Evolutionary conservation across 1,140 invertebrate genomes (phyloP).

Genomic region (Thalassaphorura encarpata): DNA sequence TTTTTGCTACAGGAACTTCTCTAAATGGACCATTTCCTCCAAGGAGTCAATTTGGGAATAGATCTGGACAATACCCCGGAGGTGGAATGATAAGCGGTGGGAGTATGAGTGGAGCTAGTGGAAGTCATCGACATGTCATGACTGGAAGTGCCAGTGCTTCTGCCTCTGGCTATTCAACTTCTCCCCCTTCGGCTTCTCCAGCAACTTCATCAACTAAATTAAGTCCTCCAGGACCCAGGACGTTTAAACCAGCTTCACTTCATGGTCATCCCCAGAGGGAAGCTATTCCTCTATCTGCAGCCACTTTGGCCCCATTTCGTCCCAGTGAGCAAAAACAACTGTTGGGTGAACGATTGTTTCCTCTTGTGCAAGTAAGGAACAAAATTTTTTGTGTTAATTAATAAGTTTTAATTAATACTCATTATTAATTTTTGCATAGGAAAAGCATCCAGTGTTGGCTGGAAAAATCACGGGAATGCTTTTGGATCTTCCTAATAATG

Average conservation of each 20-base stretch:
- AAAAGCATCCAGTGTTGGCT: conserved; percentile 84
- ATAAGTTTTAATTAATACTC: not conserved
- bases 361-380: conserved; percentile 63
- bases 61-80: no score
- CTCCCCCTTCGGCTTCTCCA: conserved; percentile 22
- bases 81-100: no score
- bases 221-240: conserved; percentile 12
- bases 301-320: conserved; percentile 85
- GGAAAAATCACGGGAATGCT: conserved; percentile 99
- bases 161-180: conserved; percentile 20
- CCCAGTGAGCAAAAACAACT: conserved; percentile 98
- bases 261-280: conserved; percentile 76
- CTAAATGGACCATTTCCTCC: no score
- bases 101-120: conserved; percentile 86
- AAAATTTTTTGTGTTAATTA: not conserved
- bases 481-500: conserved; percentile 97
- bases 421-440: conserved; percentile 34
- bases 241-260: conserved; percentile 40
- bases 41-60: no score
- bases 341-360: conserved; percentile 95
- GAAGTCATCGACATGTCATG: conserved; percentile 22
- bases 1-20: no score
- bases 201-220: conserved; percentile 19
- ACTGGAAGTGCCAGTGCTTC: conserved; percentile 16
- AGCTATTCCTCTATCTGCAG: conserved; percentile 88